These are phyloP conservation scores for Elanus axillaris DNA, from an alignment of 2,113 vertebrate species.

Conservation along the genomic window DNA sequence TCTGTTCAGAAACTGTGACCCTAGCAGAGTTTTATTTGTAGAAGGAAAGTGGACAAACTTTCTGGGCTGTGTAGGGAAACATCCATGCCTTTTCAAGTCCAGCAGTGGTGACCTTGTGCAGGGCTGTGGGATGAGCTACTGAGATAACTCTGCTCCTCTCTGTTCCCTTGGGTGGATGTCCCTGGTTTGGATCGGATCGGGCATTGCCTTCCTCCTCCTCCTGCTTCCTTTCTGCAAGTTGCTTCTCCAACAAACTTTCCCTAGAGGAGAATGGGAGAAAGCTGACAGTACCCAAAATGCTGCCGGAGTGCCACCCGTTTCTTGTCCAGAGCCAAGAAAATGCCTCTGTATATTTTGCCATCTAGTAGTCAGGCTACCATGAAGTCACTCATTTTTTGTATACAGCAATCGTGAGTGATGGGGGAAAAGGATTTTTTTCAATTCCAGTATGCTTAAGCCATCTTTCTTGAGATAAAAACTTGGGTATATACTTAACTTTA, in stretches of 20 bases:
- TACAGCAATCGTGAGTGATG: background rate
- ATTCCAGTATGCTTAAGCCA: background rate
- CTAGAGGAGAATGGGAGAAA: background rate
- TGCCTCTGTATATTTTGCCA: background rate
- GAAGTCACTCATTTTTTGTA: background rate
- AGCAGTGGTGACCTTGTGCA: background rate
- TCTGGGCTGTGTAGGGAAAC: background rate
- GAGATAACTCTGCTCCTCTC: background rate
- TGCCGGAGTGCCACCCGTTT: background rate
- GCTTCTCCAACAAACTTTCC: background rate
- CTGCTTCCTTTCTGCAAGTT: background rate
- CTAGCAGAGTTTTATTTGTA: background rate
- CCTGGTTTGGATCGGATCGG: background rate
- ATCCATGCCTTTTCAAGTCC: background rate
- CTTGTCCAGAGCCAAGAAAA: background rate
- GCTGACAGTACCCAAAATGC: background rate
- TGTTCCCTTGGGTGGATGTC: background rate
- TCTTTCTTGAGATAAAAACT: background rate
- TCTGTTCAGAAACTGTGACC: background rate
- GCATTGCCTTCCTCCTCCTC: background rate
- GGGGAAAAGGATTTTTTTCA: background rate
- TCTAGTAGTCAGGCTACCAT: background rate
- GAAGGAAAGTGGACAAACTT: background rate
- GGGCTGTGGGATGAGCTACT: background rate
- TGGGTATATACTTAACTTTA: background rate